These are phyloP conservation scores for Characodon lateralis DNA, from an alignment of 2,797 vertebrate species.

Conservation along the genomic window DNA sequence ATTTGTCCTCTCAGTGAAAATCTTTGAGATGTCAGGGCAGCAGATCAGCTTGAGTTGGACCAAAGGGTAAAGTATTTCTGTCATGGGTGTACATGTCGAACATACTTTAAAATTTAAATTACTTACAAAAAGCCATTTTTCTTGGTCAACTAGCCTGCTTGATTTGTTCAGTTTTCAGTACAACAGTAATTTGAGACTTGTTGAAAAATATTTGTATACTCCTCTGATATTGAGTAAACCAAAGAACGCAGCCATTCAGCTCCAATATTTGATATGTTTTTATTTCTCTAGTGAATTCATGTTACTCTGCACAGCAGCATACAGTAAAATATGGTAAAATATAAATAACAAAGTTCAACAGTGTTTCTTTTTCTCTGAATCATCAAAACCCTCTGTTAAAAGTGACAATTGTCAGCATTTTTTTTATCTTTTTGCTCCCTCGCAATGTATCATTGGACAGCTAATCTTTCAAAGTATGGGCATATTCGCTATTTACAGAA, in stretches of 20 bases:
- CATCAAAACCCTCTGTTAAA: slow-evolving; percentile 82
- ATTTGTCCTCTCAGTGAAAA: slow-evolving; percentile 56
- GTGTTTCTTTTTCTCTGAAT: slow-evolving; percentile 82
- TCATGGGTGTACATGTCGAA: not conserved
- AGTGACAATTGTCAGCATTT: slow-evolving; percentile 75
- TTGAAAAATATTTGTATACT: not conserved
- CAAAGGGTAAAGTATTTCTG: slow-evolving; percentile 41
- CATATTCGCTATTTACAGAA: slow-evolving; percentile 82
- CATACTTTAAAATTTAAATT: not conserved
- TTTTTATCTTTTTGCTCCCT: slow-evolving; percentile 69
- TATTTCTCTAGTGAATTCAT: slow-evolving; percentile 85
- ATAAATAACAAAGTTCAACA: slow-evolving; percentile 87
- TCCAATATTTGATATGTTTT: slow-evolving; percentile 80
- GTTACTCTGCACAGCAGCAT: slow-evolving; percentile 86
- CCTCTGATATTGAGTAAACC: slow-evolving; percentile 34
- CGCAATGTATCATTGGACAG: slow-evolving; percentile 80
- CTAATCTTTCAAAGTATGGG: slow-evolving; percentile 79
- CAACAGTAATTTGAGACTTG: slow-evolving; percentile 14
- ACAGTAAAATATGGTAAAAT: slow-evolving; percentile 84
- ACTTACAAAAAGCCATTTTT: slow-evolving; percentile 19
- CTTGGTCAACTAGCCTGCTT: slow-evolving; percentile 20
- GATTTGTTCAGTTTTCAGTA: slow-evolving; percentile 26
- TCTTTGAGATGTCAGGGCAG: slow-evolving; percentile 39
- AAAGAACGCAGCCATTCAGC: slow-evolving; percentile 56
- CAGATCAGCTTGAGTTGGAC: slow-evolving; percentile 31